phyloP scores from a whole-genome alignment of 2,888 invertebrate genomes.

The Drymonia ruficornis region DNA sequence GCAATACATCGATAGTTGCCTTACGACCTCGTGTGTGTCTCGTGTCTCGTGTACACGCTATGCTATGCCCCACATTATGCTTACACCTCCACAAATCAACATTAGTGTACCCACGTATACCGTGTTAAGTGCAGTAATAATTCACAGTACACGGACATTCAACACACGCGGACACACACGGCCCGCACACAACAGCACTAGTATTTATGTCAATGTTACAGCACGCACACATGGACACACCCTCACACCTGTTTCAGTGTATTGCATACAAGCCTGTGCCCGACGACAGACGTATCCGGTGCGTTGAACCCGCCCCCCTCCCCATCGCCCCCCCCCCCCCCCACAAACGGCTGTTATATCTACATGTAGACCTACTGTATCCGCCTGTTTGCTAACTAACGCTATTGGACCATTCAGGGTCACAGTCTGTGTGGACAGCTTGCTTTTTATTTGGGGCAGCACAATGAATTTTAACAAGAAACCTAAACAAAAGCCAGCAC shows the following conservation, averaged over 20 bases:
- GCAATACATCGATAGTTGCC: conserved; percentile 41
- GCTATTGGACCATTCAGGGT: conserved; percentile 58
- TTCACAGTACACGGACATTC: conserved; percentile 52
- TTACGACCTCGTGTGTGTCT: conserved; percentile 60
- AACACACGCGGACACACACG: not conserved
- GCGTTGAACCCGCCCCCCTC: conserved; percentile 74
- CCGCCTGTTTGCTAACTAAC: conserved; percentile 57
- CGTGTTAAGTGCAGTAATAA: conserved; percentile 65
- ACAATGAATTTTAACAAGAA: conserved; percentile 37
- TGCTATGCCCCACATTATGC: conserved; percentile 69
- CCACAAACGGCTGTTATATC: conserved; percentile 48
- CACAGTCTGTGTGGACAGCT: conserved; percentile 50
- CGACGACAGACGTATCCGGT: conserved; percentile 81
- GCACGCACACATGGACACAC: conserved; percentile 47
- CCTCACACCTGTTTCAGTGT: conserved; percentile 68
- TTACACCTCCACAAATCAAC: conserved; percentile 61
- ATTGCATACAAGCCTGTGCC: conserved; percentile 59
- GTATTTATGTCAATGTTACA: conserved; percentile 84
- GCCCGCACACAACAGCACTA: conserved; percentile 55
- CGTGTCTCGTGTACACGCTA: conserved; percentile 60
- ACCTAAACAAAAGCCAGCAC: conserved; percentile 31
- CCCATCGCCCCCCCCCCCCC: conserved; percentile 43
- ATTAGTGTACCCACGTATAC: conserved; percentile 57
- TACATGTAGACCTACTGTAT: conserved; percentile 50
- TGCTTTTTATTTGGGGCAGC: conserved; percentile 36